These are phyloP conservation scores for Limnothrissa miodon DNA, from an alignment of 2,113 vertebrate species.

Conservation along the genomic window DNA sequence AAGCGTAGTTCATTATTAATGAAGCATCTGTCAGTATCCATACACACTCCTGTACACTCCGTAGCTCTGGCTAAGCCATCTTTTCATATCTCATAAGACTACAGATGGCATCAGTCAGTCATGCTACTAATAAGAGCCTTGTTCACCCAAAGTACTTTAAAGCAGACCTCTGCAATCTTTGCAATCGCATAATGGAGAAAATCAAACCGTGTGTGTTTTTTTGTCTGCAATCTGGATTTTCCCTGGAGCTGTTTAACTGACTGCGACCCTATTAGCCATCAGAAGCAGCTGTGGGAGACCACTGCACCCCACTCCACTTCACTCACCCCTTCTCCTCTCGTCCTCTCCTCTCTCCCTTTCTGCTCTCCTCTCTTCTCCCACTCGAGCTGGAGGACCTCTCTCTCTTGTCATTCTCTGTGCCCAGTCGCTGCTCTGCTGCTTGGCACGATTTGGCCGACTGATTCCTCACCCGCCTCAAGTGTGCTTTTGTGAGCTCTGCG, in stretches of 20 bases:
- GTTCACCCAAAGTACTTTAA: not conserved
- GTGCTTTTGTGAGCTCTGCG: not conserved
- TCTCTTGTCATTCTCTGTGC: not conserved
- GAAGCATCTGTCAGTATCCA: not conserved
- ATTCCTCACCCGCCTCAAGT: not conserved
- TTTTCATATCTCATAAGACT: not conserved
- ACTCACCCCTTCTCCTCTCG: not conserved
- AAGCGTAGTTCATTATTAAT: not conserved
- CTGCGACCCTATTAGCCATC: not conserved
- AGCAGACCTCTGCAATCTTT: not conserved
- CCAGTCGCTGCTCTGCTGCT: not conserved
- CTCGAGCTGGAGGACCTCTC: slow-evolving; percentile 16
- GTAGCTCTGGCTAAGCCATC: not conserved
- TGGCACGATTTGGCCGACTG: not conserved
- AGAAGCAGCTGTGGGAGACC: not conserved
- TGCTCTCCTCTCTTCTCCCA: not conserved
- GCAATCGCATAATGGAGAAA: not conserved
- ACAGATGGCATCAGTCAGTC: not conserved
- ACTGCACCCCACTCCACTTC: not conserved
- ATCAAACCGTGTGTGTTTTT: not conserved
- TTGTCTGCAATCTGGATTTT: not conserved
- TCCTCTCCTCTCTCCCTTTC: not conserved
- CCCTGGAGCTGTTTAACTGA: not conserved
- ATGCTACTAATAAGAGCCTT: not conserved
- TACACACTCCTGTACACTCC: not conserved